Percentiles rank a stretch among this genome's conserved stretches.
These are phyloP conservation scores for Micropterix aruncella DNA, from an alignment of 2,888 invertebrate genomes.

Conservation along the genomic window DNA sequence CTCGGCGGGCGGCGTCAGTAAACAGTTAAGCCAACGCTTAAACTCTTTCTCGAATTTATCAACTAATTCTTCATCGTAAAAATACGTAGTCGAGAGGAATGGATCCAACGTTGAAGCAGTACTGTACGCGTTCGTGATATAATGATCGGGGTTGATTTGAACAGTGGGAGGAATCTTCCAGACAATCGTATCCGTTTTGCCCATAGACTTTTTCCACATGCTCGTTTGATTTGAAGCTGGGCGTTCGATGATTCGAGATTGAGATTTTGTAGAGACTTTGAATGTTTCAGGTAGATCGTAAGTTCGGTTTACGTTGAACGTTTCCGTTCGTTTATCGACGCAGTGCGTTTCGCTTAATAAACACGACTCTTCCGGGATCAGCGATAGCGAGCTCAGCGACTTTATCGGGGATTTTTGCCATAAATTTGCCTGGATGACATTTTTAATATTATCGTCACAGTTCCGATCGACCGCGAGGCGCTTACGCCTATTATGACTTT, in stretches of 20 bases:
- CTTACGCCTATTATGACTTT: background rate
- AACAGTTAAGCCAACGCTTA: constrained; percentile 65
- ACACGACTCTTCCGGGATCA: constrained; percentile 35
- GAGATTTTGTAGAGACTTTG: background rate
- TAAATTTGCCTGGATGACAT: constrained; percentile 20
- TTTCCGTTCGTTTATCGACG: constrained; percentile 22
- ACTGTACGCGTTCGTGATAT: constrained; percentile 28
- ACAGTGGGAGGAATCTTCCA: background rate
- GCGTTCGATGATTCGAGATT: background rate
- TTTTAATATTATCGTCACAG: constrained; percentile 13
- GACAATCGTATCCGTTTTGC: background rate
- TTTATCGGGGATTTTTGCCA: constrained; percentile 27
- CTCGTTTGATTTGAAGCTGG: too few relatives aligned
- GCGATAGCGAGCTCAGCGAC: constrained; percentile 29
- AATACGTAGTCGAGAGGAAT: constrained; percentile 49
- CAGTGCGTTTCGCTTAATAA: constrained; percentile 24
- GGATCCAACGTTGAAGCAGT: constrained; percentile 47
- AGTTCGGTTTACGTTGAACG: constrained; percentile 31
- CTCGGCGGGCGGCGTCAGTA: constrained; percentile 62
- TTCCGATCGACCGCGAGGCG: constrained; percentile 16
- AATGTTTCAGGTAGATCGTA: constrained; percentile 17
- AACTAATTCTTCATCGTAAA: constrained; percentile 52
- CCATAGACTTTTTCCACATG: background rate
- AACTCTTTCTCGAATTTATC: constrained; percentile 55
- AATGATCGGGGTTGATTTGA: background rate